Percentiles rank a stretch among this genome's conserved stretches.
Conservation (phyloP, 2,888 invertebrate species). For the Drosophila anomalata region DNA sequence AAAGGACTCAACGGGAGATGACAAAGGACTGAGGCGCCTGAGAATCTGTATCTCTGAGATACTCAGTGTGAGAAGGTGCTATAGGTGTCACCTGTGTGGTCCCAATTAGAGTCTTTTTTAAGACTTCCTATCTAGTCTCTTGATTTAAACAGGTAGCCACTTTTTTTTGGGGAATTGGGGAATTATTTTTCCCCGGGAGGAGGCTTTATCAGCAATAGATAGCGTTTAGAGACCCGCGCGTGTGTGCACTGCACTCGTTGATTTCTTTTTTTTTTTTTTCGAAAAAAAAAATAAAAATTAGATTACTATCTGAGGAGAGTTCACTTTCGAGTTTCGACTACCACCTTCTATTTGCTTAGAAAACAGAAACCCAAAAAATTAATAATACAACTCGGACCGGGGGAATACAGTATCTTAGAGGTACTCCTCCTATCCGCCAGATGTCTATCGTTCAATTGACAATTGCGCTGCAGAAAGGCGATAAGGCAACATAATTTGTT, state of each 20-base stretch:
- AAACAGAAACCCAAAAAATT: constrained; percentile 18
- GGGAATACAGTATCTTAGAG: constrained; percentile 38
- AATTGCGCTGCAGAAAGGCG: constrained; percentile 68
- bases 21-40: constrained; percentile 41
- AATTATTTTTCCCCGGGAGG: constrained; percentile 8
- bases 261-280: constrained; percentile 25
- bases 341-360: constrained; percentile 36
- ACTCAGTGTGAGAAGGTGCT: constrained; percentile 9
- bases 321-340: constrained; percentile 48
- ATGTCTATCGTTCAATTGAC: constrained; percentile 76
- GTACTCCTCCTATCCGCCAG: constrained; percentile 27
- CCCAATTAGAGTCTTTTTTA: constrained; percentile 39
- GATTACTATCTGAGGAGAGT: constrained; percentile 50
- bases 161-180: constrained; percentile 31
- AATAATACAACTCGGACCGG: constrained; percentile 38
- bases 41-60: not conserved
- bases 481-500: constrained; percentile 71
- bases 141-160: constrained; percentile 69
- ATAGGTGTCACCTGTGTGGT: constrained; percentile 22
- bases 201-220: constrained; percentile 58
- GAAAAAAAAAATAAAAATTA: not conserved
- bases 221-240: constrained; percentile 17
- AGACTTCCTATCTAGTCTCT: constrained; percentile 28
- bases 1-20: constrained; percentile 46
- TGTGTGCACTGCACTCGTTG: constrained; percentile 53